phyloP scores from a whole-genome alignment of 2,113 vertebrate species.

The Coreoperca whiteheadi region DNA sequence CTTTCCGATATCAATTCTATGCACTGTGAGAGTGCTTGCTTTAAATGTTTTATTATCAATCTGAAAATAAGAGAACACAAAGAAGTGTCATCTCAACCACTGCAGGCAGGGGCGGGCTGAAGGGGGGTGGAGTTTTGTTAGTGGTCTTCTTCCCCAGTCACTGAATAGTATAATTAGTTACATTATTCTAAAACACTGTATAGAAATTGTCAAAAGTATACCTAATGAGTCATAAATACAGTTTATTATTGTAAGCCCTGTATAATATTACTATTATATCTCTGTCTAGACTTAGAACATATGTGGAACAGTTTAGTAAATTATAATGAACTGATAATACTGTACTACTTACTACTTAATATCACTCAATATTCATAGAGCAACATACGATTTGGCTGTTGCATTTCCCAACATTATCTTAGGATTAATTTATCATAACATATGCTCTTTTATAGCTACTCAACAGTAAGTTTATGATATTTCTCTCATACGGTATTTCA shows the following conservation, averaged over 20 bases:
- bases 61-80: slow-evolving; percentile 1
- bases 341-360: too few species aligned
- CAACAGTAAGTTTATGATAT: too few species aligned
- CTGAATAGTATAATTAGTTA: not conserved
- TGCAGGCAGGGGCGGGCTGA: not conserved
- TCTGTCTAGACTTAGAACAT: not conserved
- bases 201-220: not conserved
- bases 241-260: too few species aligned
- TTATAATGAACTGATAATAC: too few species aligned
- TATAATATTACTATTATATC: too few species aligned
- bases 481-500: too few species aligned
- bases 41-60: slow-evolving; percentile 2
- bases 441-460: too few species aligned
- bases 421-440: too few species aligned
- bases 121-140: not conserved
- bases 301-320: too few species aligned
- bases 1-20: not conserved
- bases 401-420: too few species aligned
- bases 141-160: not conserved
- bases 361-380: too few species aligned
- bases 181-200: not conserved
- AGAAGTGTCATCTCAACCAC: not conserved
- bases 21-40: not conserved
- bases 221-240: not conserved
- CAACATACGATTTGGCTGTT: too few species aligned